These are phyloP conservation scores for Ictalurus punctatus DNA, from an alignment of 2,113 vertebrate genomes.

Conservation along the genomic window DNA sequence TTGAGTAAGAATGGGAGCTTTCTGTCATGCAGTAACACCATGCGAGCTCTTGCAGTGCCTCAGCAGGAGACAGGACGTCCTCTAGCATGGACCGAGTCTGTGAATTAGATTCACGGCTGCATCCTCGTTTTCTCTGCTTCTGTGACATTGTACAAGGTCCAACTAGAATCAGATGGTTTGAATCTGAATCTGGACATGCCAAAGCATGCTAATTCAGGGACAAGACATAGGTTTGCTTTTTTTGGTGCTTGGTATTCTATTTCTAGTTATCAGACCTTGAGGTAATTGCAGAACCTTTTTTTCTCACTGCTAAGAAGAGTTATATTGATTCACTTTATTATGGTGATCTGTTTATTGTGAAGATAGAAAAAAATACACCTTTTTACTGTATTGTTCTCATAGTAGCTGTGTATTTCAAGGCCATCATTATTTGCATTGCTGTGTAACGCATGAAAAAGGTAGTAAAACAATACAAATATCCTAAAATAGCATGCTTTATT, in stretches of 20 bases:
- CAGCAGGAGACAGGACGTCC: constrained; percentile 1
- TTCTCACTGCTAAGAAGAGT: not conserved
- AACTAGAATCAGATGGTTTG: not conserved
- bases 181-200: not conserved
- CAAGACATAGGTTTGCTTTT: not conserved
- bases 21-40: constrained; percentile 30
- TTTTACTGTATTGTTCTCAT: not conserved
- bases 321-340: not conserved
- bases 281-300: not conserved
- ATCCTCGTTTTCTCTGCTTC: not conserved
- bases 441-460: not conserved
- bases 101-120: constrained; percentile 17
- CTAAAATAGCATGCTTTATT: not conserved
- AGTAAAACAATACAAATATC: not conserved
- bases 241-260: not conserved
- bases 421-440: not conserved
- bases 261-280: not conserved
- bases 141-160: constrained; percentile 13
- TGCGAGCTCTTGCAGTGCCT: not conserved
- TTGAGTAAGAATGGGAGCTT: not conserved
- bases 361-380: not conserved
- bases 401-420: not conserved
- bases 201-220: constrained; percentile 11
- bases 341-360: not conserved
- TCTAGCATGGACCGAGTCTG: not conserved